A percentile compares a stretch with the other conserved stretches of the same genome.
phyloP scores from a whole-genome alignment of 2,888 invertebrate genomes.

The Taphrorychus bicolor region DNA sequence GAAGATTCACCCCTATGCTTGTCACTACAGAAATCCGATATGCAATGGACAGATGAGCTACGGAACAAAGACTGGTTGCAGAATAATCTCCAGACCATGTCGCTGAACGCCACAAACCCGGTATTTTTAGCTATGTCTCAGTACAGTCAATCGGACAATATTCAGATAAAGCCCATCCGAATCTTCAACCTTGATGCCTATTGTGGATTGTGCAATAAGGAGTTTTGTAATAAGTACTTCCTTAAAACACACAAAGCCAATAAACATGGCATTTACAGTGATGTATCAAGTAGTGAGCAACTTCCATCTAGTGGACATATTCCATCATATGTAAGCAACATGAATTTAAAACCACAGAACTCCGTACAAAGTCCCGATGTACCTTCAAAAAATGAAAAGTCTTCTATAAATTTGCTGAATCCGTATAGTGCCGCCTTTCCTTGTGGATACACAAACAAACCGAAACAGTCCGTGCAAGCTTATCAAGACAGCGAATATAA shows the following conservation, averaged over 20 bases:
- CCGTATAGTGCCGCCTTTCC: conserved; percentile 75
- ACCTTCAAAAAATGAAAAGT: conserved; percentile 52
- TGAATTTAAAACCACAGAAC: conserved; percentile 52
- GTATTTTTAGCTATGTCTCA: conserved; percentile 58
- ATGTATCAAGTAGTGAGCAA: conserved; percentile 50
- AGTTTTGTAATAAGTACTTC: conserved; percentile 98
- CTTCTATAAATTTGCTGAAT: conserved; percentile 48
- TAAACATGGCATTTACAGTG: conserved; percentile 89
- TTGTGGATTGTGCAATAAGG: conserved; percentile 97
- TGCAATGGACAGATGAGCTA: conserved; percentile 57
- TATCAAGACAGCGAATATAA: conserved; percentile 50
- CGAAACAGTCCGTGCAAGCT: conserved; percentile 50
- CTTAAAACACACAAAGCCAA: conserved; percentile 97
- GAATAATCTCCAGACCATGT: conserved; percentile 56
- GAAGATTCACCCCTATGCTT: conserved; percentile 52
- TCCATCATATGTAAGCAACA: conserved; percentile 53
- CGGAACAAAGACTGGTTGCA: conserved; percentile 57
- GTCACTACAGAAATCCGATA: conserved; percentile 51
- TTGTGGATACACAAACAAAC: conserved; percentile 76
- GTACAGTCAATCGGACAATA: conserved; percentile 54
- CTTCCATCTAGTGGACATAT: conserved; percentile 50
- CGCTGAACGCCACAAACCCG: conserved; percentile 57
- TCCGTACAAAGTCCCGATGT: conserved; percentile 55
- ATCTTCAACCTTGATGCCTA: conserved; percentile 98
- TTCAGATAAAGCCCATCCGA: conserved; percentile 67